phyloP scores from a whole-genome alignment of 2,797 vertebrate species.

The Spinibarbus caldwelli region DNA sequence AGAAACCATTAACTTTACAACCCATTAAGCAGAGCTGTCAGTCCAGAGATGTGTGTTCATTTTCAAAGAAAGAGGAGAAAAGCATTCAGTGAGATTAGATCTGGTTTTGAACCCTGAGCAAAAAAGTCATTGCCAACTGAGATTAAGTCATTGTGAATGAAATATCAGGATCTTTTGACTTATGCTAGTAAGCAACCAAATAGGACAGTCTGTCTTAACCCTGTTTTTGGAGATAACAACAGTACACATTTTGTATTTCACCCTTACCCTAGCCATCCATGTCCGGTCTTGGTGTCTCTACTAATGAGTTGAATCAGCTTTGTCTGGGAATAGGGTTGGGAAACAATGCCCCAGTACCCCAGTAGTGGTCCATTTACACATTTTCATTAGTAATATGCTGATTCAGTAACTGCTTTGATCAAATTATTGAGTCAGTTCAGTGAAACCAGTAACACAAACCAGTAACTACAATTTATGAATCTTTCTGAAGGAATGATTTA shows the following conservation, averaged over 20 bases:
- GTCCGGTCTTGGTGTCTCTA: neutral
- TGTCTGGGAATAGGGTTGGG: neutral
- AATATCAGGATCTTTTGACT: neutral
- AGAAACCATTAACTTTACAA: neutral
- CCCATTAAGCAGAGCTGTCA: slow-evolving; percentile 13
- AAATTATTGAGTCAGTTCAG: neutral
- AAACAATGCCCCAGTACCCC: neutral
- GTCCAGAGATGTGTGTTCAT: neutral
- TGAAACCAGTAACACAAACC: neutral
- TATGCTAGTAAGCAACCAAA: too few relatives aligned
- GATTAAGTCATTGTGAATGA: neutral
- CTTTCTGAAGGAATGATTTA: neutral
- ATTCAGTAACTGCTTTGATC: neutral
- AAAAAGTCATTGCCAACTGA: neutral
- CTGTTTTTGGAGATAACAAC: neutral
- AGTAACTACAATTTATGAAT: neutral
- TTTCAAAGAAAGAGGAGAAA: neutral
- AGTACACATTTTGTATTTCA: neutral
- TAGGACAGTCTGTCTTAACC: neutral
- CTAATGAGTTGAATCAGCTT: neutral
- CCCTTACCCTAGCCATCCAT: neutral
- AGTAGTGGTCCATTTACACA: neutral
- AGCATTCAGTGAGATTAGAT: neutral
- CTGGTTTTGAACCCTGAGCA: neutral
- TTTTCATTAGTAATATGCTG: neutral